Conservation (phyloP, 2,113 vertebrate species). For the Lycaon pictus region DNA sequence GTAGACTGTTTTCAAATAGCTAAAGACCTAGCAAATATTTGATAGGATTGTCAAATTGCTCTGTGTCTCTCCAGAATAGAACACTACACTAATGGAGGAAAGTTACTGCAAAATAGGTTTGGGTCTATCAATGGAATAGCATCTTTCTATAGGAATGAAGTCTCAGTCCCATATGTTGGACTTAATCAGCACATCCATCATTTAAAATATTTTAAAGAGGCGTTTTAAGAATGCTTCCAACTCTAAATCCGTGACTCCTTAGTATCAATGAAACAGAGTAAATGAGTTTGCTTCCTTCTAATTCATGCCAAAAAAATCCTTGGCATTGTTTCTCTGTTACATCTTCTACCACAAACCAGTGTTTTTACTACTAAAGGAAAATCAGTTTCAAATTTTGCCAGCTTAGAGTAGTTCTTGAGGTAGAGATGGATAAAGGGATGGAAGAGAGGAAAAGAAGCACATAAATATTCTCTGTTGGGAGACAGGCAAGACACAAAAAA, state of each 20-base stretch:
- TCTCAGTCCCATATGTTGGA: not conserved
- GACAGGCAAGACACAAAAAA: not conserved
- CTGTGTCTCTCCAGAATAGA: not conserved
- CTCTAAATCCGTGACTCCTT: not conserved
- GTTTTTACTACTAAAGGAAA: not conserved
- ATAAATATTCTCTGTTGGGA: not conserved
- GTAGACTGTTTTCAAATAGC: not conserved
- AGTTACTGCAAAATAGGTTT: not conserved
- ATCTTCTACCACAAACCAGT: not conserved
- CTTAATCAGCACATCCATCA: not conserved
- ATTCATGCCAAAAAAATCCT: not conserved
- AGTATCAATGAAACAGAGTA: not conserved
- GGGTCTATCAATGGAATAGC: not conserved
- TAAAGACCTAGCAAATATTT: not conserved
- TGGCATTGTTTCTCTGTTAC: not conserved
- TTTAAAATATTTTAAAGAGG: constrained; percentile 11
- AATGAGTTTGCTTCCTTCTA: not conserved
- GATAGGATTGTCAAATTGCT: not conserved
- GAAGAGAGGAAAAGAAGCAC: not conserved
- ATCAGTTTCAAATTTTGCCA: not conserved
- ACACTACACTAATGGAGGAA: not conserved
- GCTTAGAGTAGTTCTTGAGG: not conserved
- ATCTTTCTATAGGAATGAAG: not conserved
- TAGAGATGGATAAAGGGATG: not conserved
- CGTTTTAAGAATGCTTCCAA: not conserved